These are phyloP conservation scores for Sprattus sprattus DNA, from an alignment of 2,113 vertebrate species.

Conservation along the genomic window DNA sequence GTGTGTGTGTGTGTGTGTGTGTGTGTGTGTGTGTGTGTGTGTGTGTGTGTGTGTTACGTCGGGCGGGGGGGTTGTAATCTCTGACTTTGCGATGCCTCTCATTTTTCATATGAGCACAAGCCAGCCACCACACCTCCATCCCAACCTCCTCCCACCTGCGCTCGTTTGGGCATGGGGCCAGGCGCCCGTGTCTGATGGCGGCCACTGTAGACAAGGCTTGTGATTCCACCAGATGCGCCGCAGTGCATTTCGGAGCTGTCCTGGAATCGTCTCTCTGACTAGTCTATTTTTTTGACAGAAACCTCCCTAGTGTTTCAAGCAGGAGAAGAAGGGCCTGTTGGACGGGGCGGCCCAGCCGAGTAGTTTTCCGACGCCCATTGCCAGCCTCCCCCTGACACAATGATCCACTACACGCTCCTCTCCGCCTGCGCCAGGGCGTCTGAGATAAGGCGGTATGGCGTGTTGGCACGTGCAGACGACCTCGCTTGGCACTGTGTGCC, in stretches of 20 bases:
- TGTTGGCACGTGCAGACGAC: neutral
- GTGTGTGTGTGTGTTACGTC: too few species aligned
- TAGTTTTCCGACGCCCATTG: neutral
- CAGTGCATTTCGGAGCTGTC: too few species aligned
- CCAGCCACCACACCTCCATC: neutral
- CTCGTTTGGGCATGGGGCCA: slow-evolving; percentile 37
- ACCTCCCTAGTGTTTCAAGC: too few species aligned
- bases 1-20: neutral
- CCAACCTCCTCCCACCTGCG: neutral
- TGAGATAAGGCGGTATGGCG: neutral
- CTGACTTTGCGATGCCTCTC: slow-evolving; percentile 46
- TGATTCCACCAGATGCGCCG: too few species aligned
- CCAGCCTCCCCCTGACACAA: neutral
- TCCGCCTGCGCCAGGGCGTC: neutral
- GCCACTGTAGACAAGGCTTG: too few species aligned
- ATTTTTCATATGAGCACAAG: slow-evolving; percentile 30
- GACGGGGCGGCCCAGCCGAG: neutral
- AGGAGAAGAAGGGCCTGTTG: neutral
- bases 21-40: neutral
- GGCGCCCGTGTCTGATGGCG: too few species aligned
- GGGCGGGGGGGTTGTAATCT: slow-evolving; percentile 25
- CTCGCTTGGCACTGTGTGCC: neutral
- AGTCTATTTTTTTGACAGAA: too few species aligned
- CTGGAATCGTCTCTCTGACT: too few species aligned
- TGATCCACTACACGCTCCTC: neutral